phyloP scores from a whole-genome alignment of 2,113 vertebrate genomes.

The Oryzias celebensis region DNA sequence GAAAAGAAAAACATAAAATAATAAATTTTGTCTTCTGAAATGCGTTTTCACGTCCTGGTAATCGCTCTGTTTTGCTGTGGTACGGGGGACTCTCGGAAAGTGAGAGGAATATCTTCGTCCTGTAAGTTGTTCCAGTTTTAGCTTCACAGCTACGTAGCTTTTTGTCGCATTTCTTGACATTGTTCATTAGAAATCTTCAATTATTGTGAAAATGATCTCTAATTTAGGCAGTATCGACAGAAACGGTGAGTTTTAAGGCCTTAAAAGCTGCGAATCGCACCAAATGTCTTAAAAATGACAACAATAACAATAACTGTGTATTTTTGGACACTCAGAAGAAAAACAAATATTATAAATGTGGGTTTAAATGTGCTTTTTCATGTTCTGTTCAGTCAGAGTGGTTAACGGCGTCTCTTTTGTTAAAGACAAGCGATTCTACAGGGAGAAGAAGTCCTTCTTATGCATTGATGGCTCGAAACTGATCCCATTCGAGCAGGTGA shows the following conservation, averaged over 20 bases:
- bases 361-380: too few relatives aligned
- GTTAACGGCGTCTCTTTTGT: constrained; percentile 5
- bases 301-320: too few relatives aligned
- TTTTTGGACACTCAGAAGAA: too few relatives aligned
- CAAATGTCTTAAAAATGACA: too few relatives aligned
- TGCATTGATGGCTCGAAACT: constrained; percentile 74
- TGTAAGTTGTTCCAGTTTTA: constrained; percentile 65
- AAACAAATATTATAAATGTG: too few relatives aligned
- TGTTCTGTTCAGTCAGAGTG: neutral
- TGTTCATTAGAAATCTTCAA: too few relatives aligned
- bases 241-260: too few relatives aligned
- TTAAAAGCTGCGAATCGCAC: too few relatives aligned
- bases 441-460: constrained; percentile 71
- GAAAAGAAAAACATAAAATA: too few relatives aligned
- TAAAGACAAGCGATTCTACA: constrained; percentile 75
- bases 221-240: too few relatives aligned
- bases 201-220: too few relatives aligned
- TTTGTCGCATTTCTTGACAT: neutral
- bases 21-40: constrained; percentile 14
- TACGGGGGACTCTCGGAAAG: constrained; percentile 61
- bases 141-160: constrained; percentile 34
- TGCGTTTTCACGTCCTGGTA: constrained; percentile 53
- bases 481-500: constrained; percentile 78
- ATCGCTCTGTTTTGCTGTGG: constrained; percentile 44
- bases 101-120: constrained; percentile 74